phyloP scores from a whole-genome alignment of 2,888 invertebrate species.

The Drosophila pseudotakahashii region DNA sequence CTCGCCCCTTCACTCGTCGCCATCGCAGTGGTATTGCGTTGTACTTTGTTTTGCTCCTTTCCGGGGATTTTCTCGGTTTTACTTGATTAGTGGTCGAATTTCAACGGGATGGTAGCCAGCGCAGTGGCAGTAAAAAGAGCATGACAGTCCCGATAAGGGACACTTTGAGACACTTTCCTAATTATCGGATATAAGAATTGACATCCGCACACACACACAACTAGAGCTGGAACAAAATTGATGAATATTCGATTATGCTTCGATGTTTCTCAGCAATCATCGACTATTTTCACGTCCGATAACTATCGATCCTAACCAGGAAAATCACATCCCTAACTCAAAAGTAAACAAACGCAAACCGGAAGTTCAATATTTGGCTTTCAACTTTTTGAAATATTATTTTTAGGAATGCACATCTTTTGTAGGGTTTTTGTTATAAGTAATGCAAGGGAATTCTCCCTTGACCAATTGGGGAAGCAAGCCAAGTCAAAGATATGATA shows the following conservation, averaged over 20 bases:
- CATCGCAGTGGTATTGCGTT: slow-evolving; percentile 68
- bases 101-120: neutral
- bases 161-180: slow-evolving; percentile 27
- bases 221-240: slow-evolving; percentile 2
- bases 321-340: no score
- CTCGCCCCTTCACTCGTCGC: slow-evolving; percentile 61
- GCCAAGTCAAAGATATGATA: no score
- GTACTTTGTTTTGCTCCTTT: slow-evolving; percentile 40
- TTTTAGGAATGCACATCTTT: neutral
- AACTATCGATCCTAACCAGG: neutral
- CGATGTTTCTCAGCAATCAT: neutral
- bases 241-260: neutral
- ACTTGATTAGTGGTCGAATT: neutral
- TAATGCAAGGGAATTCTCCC: no score
- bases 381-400: no score
- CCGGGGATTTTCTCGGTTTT: neutral
- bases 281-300: neutral
- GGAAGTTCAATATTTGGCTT: no score
- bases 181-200: slow-evolving; percentile 37
- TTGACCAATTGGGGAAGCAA: no score
- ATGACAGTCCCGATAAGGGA: slow-evolving; percentile 12
- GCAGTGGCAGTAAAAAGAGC: neutral
- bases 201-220: slow-evolving; percentile 22
- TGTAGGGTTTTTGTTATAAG: no score
- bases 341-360: no score